phyloP scores from a whole-genome alignment of 2,797 vertebrate genomes.

The Danionella dracula region DNA sequence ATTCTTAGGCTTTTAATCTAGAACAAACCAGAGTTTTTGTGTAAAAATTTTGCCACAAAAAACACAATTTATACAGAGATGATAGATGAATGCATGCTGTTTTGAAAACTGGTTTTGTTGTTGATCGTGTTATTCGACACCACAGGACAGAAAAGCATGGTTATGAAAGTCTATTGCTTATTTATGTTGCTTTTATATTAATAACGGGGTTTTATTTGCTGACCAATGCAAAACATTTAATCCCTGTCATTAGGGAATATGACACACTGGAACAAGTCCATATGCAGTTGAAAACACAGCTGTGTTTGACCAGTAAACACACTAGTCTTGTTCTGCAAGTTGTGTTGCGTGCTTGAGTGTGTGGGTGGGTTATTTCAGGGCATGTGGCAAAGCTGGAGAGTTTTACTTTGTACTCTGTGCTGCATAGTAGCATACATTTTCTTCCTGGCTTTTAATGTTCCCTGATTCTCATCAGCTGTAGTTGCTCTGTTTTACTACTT shows the following conservation, averaged over 20 bases:
- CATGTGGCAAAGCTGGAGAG: background rate
- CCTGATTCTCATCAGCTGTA: too few relatives aligned
- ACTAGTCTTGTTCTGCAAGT: background rate
- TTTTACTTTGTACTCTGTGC: too few relatives aligned
- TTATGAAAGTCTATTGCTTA: too few relatives aligned
- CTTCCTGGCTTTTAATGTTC: too few relatives aligned
- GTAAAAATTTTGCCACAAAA: background rate
- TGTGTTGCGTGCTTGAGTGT: constrained; percentile 16
- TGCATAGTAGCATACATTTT: too few relatives aligned
- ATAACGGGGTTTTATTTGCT: too few relatives aligned
- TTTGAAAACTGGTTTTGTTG: background rate
- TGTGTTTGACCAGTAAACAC: constrained; percentile 21
- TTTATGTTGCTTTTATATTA: too few relatives aligned
- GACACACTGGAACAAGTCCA: background rate
- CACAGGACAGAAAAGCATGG: too few relatives aligned
- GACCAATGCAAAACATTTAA: background rate
- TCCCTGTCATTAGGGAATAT: background rate
- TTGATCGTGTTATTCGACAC: background rate
- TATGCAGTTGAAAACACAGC: constrained; percentile 4
- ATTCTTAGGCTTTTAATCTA: background rate
- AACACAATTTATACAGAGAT: too few relatives aligned
- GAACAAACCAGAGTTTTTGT: background rate
- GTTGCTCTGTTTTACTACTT: too few relatives aligned
- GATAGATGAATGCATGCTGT: too few relatives aligned
- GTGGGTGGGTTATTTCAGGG: constrained; percentile 5